Conservation (phyloP, 2,888 invertebrate genomes). For the Branchellion lobata region DNA sequence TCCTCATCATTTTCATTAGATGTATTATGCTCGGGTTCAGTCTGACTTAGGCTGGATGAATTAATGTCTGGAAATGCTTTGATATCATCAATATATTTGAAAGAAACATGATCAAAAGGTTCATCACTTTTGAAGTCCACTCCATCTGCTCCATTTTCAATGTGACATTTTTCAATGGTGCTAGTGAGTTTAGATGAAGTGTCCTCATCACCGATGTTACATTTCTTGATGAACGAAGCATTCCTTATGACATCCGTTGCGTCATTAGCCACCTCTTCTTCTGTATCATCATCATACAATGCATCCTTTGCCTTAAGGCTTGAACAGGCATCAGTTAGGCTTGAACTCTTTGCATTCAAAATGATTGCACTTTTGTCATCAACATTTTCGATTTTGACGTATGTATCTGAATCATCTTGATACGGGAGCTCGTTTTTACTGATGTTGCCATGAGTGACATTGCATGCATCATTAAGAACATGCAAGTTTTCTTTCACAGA, state of each 20-base stretch:
- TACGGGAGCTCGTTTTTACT: not conserved
- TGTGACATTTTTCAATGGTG: not conserved
- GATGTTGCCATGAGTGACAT: not conserved
- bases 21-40: not conserved
- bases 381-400: not conserved
- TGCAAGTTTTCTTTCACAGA: not conserved
- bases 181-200: not conserved
- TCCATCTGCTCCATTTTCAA: not conserved
- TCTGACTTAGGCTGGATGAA: not conserved
- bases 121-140: not conserved
- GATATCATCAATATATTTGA: not conserved
- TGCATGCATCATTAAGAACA: not conserved
- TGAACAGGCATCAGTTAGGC: not conserved
- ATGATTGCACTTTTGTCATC: not conserved
- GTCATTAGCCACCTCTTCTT: no score
- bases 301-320: not conserved
- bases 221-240: constrained; percentile 8
- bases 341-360: not conserved
- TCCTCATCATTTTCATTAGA: constrained; percentile 6
- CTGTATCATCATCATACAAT: not conserved
- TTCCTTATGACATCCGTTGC: not conserved
- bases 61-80: not conserved
- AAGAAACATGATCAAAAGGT: not conserved
- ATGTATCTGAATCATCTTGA: not conserved
- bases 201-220: not conserved